Base-by-base conservation (phyloP, 2,888 invertebrate genomes). In the Catocala fraxini region DNA sequence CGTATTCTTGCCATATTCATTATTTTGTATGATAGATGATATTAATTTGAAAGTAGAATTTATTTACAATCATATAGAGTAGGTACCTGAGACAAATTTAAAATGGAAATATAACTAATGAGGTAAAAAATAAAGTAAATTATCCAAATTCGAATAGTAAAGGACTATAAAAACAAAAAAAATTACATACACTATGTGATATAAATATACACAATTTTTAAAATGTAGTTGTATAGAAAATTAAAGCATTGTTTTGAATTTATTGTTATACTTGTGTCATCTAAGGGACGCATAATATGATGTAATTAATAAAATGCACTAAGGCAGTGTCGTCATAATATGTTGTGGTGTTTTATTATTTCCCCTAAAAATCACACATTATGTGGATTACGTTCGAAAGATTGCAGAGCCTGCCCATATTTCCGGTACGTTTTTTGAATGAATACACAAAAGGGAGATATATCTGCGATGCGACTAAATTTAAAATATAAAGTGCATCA, bases 161-260 rank as follows among this genome's bases (percentile, higher is more conserved):
- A 77, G 65, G 69, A 73, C 68, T 77, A 77, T 77, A 75, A 80
- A 83, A 70, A 70, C 75, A 75, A 73, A 84, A 55, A 57, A 81
- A 55, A 52, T 53, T 61, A 85, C 84, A 87, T 88, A 89, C 84
- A 86, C 84, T 86, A 91, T 93, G 92, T 93, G 92, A 93, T 93
- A 93, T 82, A 82, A 78, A 84, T 92, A 91, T 92, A 93, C 91
- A 93, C 92, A 91, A 87, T 90, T 92, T 92, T 88, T 90, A 84
- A 89, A 86, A 81, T 75, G 89, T 93, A 93, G 92, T 76, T 84
- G 68, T 76, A 84, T 89, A 89, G 86, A 78, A 46, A 77, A 84
- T 80, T 73, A 81, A 83, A 59, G 58, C 77, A 86, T 88, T 86
- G 87, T 90, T 90, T 91, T 87, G 59, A 88, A 83, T 80, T 85